Percentiles rank a stretch among this genome's conserved stretches.
Conservation (phyloP, 2,113 vertebrate species). For the Hyperopisus bebe region DNA sequence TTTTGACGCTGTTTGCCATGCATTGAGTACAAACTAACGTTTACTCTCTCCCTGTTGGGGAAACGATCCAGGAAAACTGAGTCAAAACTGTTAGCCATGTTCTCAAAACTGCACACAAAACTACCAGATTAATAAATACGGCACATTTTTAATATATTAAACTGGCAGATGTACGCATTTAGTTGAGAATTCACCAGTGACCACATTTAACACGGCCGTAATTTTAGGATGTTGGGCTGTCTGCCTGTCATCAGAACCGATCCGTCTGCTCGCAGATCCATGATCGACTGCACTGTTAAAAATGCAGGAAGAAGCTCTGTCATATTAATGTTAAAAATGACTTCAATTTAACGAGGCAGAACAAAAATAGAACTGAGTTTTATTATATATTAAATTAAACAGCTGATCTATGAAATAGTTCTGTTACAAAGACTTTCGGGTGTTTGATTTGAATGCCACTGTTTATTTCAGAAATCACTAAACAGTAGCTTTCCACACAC, state of each 20-base stretch:
- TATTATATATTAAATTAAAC: slow-evolving; percentile 6
- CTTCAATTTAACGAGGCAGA: neutral
- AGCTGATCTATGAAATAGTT: neutral
- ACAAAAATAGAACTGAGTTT: slow-evolving; percentile 5
- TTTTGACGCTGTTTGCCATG: neutral
- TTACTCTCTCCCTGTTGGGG: neutral
- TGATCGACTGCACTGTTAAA: slow-evolving; percentile 1
- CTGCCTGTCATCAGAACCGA: neutral
- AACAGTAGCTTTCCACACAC: neutral
- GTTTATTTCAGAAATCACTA: neutral
- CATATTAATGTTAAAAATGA: slow-evolving; percentile 4
- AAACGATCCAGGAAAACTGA: neutral
- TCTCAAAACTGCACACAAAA: neutral
- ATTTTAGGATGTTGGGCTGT: neutral
- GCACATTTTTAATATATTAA: neutral
- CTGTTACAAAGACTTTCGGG: neutral
- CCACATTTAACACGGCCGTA: neutral
- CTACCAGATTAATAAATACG: neutral
- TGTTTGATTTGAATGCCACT: neutral
- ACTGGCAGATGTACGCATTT: neutral
- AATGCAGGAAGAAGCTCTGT: slow-evolving; percentile 5
- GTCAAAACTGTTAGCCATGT: neutral
- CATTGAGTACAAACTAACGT: neutral
- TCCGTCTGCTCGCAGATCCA: neutral
- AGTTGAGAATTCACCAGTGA: neutral